Conservation (phyloP, 2,888 invertebrate species). For the Apamea epomidion region DNA sequence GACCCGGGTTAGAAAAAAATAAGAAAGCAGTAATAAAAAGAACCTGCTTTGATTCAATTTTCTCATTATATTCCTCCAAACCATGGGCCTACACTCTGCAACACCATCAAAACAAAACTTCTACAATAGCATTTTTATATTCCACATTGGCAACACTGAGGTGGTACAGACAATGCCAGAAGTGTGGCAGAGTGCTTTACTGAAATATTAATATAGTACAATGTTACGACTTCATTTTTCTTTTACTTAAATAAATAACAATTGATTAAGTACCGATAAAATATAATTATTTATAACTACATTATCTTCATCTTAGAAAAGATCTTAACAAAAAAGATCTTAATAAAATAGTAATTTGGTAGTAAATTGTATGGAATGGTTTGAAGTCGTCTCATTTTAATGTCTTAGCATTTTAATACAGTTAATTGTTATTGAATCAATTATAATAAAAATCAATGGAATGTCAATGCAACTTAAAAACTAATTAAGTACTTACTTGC, state of each 20-base stretch:
- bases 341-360: slow-evolving; percentile 55
- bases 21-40: not conserved
- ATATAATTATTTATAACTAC: slow-evolving; percentile 49
- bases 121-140: slow-evolving; percentile 37
- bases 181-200: slow-evolving; percentile 25
- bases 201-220: slow-evolving; percentile 39
- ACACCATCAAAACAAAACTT: slow-evolving; percentile 20
- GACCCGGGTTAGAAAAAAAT: slow-evolving; percentile 32
- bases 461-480: slow-evolving; percentile 70
- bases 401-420: slow-evolving; percentile 42
- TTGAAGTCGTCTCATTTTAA: slow-evolving; percentile 48
- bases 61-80: slow-evolving; percentile 29
- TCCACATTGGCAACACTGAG: slow-evolving; percentile 42
- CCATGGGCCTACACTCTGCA: slow-evolving; percentile 23
- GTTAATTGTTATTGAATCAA: slow-evolving; percentile 50
- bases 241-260: slow-evolving; percentile 55
- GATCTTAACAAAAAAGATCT: slow-evolving; percentile 40
- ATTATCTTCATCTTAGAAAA: slow-evolving; percentile 34
- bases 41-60: not conserved
- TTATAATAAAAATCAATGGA: slow-evolving; percentile 70
- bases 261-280: slow-evolving; percentile 52
- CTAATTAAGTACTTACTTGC: slow-evolving; percentile 71
- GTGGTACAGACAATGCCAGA: slow-evolving; percentile 21
- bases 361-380: slow-evolving; percentile 50
- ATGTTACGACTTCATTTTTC: slow-evolving; percentile 51